These are phyloP conservation scores for Greenwoodochromis staneri DNA, from an alignment of 2,113 vertebrate species.

Conservation along the genomic window DNA sequence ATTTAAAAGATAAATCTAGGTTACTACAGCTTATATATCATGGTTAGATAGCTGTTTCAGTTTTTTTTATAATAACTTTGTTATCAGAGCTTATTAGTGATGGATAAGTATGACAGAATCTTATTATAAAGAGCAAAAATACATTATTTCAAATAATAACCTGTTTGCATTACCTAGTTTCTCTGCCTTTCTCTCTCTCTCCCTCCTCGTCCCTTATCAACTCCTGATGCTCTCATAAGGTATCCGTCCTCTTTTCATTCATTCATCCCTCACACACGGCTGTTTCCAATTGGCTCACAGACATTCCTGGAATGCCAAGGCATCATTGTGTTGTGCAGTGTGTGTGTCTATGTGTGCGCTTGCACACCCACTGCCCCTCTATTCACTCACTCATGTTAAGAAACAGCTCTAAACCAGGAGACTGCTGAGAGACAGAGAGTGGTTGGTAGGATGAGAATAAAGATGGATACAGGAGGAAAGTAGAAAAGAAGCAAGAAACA, in stretches of 20 bases:
- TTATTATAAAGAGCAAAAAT: background rate
- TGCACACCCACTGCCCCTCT: background rate
- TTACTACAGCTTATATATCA: background rate
- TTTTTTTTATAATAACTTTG: background rate
- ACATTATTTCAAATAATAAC: background rate
- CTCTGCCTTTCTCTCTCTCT: background rate
- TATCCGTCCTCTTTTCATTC: slow-evolving; percentile 46
- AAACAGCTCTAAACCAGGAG: background rate
- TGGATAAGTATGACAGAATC: background rate
- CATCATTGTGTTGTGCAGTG: slow-evolving; percentile 13
- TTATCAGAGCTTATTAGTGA: background rate
- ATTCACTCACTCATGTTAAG: background rate
- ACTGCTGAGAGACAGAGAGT: background rate
- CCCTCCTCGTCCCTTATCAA: background rate
- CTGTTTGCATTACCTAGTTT: background rate
- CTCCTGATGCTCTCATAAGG: slow-evolving; percentile 43
- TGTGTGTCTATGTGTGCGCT: background rate
- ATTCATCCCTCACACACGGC: slow-evolving; percentile 45
- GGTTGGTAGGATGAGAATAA: background rate
- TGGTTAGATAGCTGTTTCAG: background rate
- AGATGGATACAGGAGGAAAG: background rate
- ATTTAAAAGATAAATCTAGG: background rate
- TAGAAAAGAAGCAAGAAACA: background rate
- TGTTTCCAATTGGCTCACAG: slow-evolving; percentile 57
- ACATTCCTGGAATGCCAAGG: slow-evolving; percentile 54